These are phyloP conservation scores for Paedocypris micromegethes DNA, from an alignment of 2,797 vertebrate genomes.

Conservation along the genomic window DNA sequence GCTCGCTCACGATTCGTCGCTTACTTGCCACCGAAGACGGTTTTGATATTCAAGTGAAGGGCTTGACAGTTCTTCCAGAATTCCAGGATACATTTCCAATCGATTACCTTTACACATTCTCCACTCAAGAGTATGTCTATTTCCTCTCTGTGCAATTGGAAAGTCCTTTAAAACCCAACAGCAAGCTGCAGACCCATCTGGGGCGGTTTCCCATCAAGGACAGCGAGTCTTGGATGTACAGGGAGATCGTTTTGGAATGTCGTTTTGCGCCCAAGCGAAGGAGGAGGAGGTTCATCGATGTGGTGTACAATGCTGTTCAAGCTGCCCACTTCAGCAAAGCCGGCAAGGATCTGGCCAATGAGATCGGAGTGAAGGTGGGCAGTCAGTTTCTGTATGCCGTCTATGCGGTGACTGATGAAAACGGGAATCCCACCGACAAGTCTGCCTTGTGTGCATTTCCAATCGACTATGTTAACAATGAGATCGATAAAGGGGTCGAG, in stretches of 20 bases:
- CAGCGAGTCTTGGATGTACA: conserved; percentile 72
- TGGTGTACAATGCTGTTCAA: conserved; percentile 80
- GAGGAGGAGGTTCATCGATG: conserved; percentile 56
- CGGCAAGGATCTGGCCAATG: conserved; percentile 71
- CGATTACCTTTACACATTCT: conserved; percentile 83
- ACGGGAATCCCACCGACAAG: conserved; percentile 51
- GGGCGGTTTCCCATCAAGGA: conserved; percentile 67
- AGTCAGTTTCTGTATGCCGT: conserved; percentile 82
- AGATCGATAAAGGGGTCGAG: conserved; percentile 77
- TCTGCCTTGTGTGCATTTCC: conserved; percentile 90
- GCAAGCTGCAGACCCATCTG: conserved; percentile 76
- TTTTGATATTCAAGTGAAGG: conserved; percentile 62
- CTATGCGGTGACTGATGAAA: conserved; percentile 71
- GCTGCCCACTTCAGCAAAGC: conserved; percentile 79
- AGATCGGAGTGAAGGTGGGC: conserved; percentile 68
- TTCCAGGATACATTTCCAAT: conserved; percentile 75
- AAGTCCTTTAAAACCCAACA: conserved; percentile 24
- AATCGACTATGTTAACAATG: conserved; percentile 69
- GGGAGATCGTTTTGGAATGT: conserved; percentile 86
- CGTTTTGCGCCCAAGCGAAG: conserved; percentile 79
- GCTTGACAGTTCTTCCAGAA: conserved; percentile 75
- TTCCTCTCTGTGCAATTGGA: conserved; percentile 82
- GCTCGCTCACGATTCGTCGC: conserved; percentile 79
- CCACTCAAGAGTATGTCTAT: conserved; percentile 68
- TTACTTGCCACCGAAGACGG: conserved; percentile 77